A percentile compares a stretch with the other conserved stretches of the same genome.
Conservation (phyloP, 1,140 invertebrate species). For the Tribolium castaneum region DNA sequence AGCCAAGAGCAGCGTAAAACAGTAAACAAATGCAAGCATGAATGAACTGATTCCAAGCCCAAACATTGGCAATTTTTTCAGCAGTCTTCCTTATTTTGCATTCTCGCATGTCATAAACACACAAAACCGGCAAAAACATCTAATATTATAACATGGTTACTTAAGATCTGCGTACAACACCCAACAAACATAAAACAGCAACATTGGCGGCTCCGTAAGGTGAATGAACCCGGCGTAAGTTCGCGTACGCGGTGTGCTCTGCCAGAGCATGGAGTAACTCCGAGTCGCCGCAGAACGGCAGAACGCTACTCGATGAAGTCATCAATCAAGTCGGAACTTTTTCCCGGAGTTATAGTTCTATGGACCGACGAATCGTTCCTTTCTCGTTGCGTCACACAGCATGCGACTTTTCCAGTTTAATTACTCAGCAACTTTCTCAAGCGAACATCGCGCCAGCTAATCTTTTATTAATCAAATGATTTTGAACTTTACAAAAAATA, state of each 20-base stretch:
- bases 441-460: neutral
- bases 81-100: neutral
- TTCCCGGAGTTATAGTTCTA: neutral
- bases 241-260: conserved; percentile 34
- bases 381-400: conserved; percentile 23
- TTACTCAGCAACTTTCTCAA: conserved; percentile 32
- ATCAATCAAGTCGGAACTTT: conserved; percentile 30
- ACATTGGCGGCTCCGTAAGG: conserved; percentile 42
- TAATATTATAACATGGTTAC: neutral
- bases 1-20: neutral
- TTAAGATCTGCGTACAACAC: conserved; percentile 19
- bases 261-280: conserved; percentile 15
- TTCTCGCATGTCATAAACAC: neutral
- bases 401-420: conserved; percentile 18
- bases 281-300: conserved; percentile 19
- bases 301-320: conserved; percentile 22
- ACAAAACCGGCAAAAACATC: neutral
- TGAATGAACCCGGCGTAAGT: conserved; percentile 30
- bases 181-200: conserved; percentile 41
- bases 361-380: conserved; percentile 23
- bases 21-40: neutral
- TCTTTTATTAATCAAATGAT: neutral
- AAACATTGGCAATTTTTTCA: neutral
- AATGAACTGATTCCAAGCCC: neutral
- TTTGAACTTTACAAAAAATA: too few relatives aligned